phyloP scores from a whole-genome alignment of 1,140 invertebrate species.

The Pseudobourletiella spinata region DNA sequence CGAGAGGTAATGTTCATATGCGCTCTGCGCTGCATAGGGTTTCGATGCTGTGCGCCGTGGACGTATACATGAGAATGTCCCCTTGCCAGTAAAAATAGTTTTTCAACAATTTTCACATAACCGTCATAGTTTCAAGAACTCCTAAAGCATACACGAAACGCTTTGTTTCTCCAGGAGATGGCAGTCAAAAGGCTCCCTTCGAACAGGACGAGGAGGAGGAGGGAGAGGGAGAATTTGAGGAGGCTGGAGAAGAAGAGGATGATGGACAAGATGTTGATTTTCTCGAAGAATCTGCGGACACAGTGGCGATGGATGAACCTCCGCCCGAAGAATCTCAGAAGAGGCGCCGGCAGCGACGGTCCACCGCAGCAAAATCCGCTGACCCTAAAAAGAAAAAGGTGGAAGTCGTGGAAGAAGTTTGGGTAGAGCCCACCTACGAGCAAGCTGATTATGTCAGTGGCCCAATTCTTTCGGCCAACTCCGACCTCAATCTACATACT shows the following conservation, averaged over 20 bases:
- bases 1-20: too few relatives aligned
- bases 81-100: too few relatives aligned
- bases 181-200: too few relatives aligned
- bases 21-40: too few relatives aligned
- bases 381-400: not conserved
- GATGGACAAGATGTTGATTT: conserved; percentile 8
- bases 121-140: too few relatives aligned
- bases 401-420: not conserved
- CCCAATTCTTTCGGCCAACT: not conserved
- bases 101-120: too few relatives aligned
- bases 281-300: not conserved
- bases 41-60: too few relatives aligned
- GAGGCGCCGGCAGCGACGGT: not conserved
- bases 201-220: conserved; percentile 5
- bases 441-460: not conserved
- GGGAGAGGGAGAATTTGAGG: not conserved
- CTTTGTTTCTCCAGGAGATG: too few relatives aligned
- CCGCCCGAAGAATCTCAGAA: not conserved
- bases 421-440: not conserved
- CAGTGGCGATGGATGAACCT: not conserved
- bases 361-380: not conserved
- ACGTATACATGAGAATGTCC: too few relatives aligned
- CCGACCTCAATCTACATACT: conserved; percentile 8
- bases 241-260: not conserved
- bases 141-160: too few relatives aligned